phyloP scores from a whole-genome alignment of 1,140 invertebrate species.

The Dinothrombium tinctorium region DNA sequence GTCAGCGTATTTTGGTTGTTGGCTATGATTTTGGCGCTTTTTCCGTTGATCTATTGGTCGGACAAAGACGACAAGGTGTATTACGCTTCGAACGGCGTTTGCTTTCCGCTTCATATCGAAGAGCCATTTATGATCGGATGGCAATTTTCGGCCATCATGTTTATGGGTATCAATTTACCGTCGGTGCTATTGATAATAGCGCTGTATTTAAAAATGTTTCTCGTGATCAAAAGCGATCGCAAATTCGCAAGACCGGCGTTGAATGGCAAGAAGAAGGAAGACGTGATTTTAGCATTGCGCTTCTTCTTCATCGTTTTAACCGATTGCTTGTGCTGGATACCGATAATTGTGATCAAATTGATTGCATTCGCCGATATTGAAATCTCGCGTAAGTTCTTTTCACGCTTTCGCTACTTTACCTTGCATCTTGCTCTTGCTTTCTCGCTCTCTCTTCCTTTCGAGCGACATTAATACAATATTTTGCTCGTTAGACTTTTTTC shows the following conservation, averaged over 20 bases:
- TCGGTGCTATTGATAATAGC: slow-evolving; percentile 30
- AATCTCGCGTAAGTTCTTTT: neutral
- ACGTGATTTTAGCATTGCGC: slow-evolving; percentile 16
- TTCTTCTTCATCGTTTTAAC: slow-evolving; percentile 21
- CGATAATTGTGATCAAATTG: slow-evolving; percentile 20
- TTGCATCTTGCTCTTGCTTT: too few species aligned
- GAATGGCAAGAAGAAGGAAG: slow-evolving; percentile 11
- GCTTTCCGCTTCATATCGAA: slow-evolving; percentile 22
- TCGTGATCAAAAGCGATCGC: slow-evolving; percentile 13
- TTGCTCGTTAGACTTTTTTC: too few species aligned
- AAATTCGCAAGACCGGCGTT: slow-evolving; percentile 12
- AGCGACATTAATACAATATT: too few species aligned
- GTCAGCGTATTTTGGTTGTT: slow-evolving; percentile 11
- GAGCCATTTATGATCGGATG: slow-evolving; percentile 21
- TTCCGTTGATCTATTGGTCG: slow-evolving; percentile 13
- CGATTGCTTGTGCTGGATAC: slow-evolving; percentile 22
- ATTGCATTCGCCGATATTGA: slow-evolving; percentile 9
- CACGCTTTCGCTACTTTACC: too few species aligned
- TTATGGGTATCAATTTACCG: slow-evolving; percentile 20
- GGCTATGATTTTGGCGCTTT: slow-evolving; percentile 12
- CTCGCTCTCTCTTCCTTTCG: too few species aligned
- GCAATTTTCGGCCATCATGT: slow-evolving; percentile 22
- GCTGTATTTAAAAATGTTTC: slow-evolving; percentile 28
- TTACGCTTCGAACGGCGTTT: slow-evolving; percentile 21
- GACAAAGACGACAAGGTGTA: slow-evolving; percentile 12